A percentile compares a stretch with the other conserved stretches of the same genome.
These are phyloP conservation scores for Okamejei kenojei DNA, from an alignment of 2,797 vertebrate species.

Conservation along the genomic window DNA sequence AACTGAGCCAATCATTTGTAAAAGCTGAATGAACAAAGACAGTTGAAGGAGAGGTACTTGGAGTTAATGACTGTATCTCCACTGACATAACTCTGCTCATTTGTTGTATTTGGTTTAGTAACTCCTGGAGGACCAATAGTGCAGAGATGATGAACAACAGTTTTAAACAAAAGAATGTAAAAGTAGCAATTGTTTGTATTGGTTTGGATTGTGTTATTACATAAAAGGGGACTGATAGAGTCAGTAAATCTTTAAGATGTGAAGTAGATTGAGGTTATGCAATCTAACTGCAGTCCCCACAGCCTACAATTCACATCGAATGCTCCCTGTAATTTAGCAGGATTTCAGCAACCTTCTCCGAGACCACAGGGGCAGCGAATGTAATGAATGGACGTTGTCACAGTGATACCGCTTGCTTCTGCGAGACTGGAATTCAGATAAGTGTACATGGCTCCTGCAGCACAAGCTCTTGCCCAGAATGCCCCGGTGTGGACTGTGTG, in stretches of 20 bases:
- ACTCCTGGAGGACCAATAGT: background rate
- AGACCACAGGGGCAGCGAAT: background rate
- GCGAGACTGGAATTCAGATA: background rate
- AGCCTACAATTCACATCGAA: background rate
- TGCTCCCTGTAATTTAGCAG: background rate
- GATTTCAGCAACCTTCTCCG: background rate
- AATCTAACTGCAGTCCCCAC: background rate
- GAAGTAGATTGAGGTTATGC: background rate
- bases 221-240: background rate
- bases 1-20: conserved; percentile 7
- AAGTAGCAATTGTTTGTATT: conserved; percentile 8
- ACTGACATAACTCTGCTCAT: background rate
- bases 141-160: conserved; percentile 21
- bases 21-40: background rate
- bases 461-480: background rate
- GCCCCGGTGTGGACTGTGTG: background rate
- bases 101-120: background rate
- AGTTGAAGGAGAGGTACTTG: background rate
- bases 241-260: background rate
- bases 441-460: background rate
- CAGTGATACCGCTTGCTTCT: background rate
- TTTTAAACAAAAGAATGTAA: conserved; percentile 19
- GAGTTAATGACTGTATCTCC: conserved; percentile 1
- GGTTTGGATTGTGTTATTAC: background rate
- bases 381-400: background rate